Conservation (phyloP, 2,888 invertebrate genomes). For the Trimorus sp. region DNA sequence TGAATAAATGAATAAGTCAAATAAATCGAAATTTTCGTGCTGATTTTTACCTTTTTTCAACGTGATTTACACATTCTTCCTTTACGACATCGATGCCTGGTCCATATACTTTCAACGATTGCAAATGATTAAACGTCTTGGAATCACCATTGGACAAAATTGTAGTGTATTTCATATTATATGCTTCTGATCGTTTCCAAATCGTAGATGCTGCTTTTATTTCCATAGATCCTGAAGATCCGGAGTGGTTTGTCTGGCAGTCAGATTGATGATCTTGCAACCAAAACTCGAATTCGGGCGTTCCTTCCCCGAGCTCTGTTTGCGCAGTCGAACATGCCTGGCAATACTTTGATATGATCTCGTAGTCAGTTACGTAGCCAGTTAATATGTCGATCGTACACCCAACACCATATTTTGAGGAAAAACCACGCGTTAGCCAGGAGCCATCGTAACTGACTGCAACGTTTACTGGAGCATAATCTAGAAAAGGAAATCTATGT, state of each 20-base stretch:
- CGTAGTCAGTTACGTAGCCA: constrained; percentile 2
- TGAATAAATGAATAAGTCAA: too few species aligned
- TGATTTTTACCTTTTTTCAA: too few species aligned
- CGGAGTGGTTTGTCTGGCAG: constrained; percentile 7
- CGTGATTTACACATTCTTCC: too few species aligned
- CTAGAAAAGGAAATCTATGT: too few species aligned
- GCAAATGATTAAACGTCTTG: constrained; percentile 15
- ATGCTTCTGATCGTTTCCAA: constrained; percentile 6
- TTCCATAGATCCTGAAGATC: constrained; percentile 26
- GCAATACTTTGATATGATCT: neutral
- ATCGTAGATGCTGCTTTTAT: constrained; percentile 24
- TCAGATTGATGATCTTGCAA: neutral
- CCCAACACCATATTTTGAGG: constrained; percentile 24
- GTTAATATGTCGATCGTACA: constrained; percentile 4
- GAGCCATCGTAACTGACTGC: constrained; percentile 20
- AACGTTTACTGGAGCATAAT: constrained; percentile 4
- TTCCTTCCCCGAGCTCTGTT: constrained; percentile 1
- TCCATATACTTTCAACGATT: constrained; percentile 9
- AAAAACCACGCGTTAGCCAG: constrained; percentile 21
- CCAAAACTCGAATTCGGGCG: constrained; percentile 19
- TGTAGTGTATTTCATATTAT: constrained; percentile 12
- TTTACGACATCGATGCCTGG: too few species aligned
- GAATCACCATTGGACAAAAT: constrained; percentile 21
- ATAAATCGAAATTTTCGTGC: too few species aligned
- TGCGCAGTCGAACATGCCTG: neutral